A percentile compares a stretch with the other conserved stretches of the same genome.
Evolutionary conservation across 2,797 vertebrate species (phyloP).

Genomic region (Simalia tracyae): DNA sequence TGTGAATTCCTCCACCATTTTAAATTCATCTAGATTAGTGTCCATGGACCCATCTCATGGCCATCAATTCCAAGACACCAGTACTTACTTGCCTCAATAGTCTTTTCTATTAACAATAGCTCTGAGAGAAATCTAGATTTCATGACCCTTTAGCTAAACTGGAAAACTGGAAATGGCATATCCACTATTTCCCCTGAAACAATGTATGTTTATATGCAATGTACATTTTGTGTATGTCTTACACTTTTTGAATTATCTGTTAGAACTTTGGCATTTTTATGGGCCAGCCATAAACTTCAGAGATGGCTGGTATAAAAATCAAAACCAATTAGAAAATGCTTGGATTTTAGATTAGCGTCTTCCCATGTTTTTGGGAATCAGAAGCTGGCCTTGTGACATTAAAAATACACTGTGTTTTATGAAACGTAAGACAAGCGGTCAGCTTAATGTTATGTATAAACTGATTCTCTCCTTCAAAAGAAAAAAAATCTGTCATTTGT

Average conservation of each 20-base stretch:
- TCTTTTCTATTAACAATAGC: not conserved
- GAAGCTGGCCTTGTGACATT: not conserved
- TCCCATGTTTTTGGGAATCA: not conserved
- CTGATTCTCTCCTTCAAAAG: conserved; percentile 1
- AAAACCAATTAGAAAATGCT: not conserved
- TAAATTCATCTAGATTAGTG: not conserved
- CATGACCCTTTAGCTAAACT: not conserved
- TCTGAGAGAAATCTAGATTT: not conserved
- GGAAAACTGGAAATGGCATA: not conserved
- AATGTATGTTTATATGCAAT: not conserved
- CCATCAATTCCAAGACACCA: not conserved
- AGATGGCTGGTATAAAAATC: not conserved
- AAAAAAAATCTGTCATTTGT: conserved; percentile 31
- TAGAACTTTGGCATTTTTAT: not conserved
- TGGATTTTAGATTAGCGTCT: not conserved
- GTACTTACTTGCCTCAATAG: not conserved
- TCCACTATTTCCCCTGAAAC: not conserved
- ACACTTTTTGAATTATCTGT: not conserved
- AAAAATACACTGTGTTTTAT: not conserved
- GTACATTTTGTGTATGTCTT: not conserved
- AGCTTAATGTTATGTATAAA: not conserved
- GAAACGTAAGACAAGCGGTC: conserved; percentile 12
- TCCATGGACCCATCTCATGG: not conserved
- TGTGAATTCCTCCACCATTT: not conserved
- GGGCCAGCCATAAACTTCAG: not conserved